Conservation (phyloP, 2,888 invertebrate genomes). For the Tachina fera region DNA sequence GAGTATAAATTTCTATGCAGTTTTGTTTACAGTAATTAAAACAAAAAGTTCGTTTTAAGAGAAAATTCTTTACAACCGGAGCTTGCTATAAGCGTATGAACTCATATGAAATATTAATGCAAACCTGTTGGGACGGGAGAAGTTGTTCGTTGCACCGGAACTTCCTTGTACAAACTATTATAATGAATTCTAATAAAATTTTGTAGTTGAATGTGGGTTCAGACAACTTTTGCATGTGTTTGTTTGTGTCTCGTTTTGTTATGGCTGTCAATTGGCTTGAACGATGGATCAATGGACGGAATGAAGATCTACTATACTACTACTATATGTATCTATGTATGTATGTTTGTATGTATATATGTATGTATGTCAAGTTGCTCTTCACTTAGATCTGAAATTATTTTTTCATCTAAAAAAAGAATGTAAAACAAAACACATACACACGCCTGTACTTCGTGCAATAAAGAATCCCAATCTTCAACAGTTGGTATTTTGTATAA, state of each 20-base stretch:
- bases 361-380: conserved; percentile 18
- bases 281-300: background rate
- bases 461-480: conserved; percentile 32
- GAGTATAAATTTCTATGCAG: too few relatives aligned
- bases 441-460: conserved; percentile 17
- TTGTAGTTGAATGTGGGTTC: conserved; percentile 32
- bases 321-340: background rate
- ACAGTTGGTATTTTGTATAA: conserved; percentile 51
- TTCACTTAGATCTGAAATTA: conserved; percentile 22
- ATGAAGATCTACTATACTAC: background rate
- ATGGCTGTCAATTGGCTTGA: conserved; percentile 46
- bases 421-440: conserved; percentile 11
- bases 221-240: background rate
- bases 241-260: background rate
- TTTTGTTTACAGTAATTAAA: too few relatives aligned
- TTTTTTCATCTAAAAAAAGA: background rate
- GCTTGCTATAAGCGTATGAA: too few relatives aligned
- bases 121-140: too few relatives aligned
- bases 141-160: too few relatives aligned
- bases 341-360: background rate
- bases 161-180: background rate
- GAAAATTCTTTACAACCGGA: too few relatives aligned
- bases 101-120: too few relatives aligned
- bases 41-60: too few relatives aligned
- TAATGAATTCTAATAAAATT: conserved; percentile 51